These are phyloP conservation scores for Polymixis lichenea DNA, from an alignment of 2,888 invertebrate species.

Conservation along the genomic window DNA sequence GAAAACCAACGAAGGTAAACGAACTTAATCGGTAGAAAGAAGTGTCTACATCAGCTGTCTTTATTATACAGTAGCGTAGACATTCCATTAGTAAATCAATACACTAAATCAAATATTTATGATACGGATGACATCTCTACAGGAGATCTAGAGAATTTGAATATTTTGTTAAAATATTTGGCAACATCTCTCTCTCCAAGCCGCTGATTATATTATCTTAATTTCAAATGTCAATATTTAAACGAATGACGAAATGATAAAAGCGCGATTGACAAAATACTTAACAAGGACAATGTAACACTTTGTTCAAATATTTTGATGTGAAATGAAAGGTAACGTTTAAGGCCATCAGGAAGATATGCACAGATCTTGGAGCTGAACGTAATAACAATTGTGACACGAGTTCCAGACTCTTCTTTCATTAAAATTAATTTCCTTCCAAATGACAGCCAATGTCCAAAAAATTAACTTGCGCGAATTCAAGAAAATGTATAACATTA, in stretches of 20 bases:
- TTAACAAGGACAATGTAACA: conserved; percentile 29
- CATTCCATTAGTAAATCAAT: neutral
- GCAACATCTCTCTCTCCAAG: conserved; percentile 25
- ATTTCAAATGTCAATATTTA: conserved; percentile 48
- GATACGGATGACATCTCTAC: neutral
- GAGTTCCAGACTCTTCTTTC: neutral
- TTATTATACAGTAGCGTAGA: conserved; percentile 18
- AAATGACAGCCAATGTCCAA: neutral
- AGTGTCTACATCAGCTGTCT: neutral
- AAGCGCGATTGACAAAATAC: conserved; percentile 49
- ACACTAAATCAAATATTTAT: conserved; percentile 12
- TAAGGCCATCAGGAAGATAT: conserved; percentile 20
- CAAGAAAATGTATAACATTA: neutral
- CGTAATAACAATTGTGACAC: neutral
- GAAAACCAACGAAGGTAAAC: neutral
- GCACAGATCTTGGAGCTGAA: neutral
- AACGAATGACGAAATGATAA: conserved; percentile 48
- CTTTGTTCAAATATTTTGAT: conserved; percentile 38
- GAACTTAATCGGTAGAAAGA: neutral
- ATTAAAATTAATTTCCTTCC: neutral
- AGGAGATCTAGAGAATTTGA: conserved; percentile 36
- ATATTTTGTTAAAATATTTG: conserved; percentile 42
- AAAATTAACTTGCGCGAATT: neutral
- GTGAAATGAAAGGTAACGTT: conserved; percentile 26
- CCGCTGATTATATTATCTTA: conserved; percentile 36